These are phyloP conservation scores for Egretta garzetta DNA, from an alignment of 2,113 vertebrate genomes.

Conservation along the genomic window DNA sequence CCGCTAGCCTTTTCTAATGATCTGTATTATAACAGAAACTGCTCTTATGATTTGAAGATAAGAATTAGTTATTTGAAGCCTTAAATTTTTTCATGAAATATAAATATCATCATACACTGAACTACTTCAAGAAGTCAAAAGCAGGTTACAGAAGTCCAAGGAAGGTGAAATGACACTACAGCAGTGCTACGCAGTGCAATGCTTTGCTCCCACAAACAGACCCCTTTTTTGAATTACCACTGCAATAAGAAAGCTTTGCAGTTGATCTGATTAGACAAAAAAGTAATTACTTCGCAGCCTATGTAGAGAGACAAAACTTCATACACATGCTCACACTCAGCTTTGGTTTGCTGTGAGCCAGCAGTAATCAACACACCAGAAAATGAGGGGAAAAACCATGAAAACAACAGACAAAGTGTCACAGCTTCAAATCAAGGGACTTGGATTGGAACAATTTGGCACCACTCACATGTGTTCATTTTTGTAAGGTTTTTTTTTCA, in stretches of 20 bases:
- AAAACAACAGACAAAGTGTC: background rate
- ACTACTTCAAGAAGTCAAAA: background rate
- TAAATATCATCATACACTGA: background rate
- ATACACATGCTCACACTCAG: background rate
- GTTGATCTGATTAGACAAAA: background rate
- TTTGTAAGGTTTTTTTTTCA: background rate
- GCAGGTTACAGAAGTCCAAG: background rate
- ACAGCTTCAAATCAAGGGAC: background rate
- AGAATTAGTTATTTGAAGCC: conserved; percentile 15
- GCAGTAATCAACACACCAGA: background rate
- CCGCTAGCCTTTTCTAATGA: background rate
- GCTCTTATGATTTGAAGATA: background rate
- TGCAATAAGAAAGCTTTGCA: background rate
- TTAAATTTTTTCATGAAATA: background rate
- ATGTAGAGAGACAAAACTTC: background rate
- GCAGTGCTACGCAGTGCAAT: background rate
- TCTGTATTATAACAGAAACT: background rate
- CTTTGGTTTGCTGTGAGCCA: background rate
- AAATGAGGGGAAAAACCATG: background rate
- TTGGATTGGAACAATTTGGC: background rate
- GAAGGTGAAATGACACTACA: background rate
- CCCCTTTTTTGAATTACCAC: background rate
- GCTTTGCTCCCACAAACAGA: background rate
- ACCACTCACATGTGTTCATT: background rate
- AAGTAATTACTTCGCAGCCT: background rate